These are phyloP conservation scores for Eulithis testata DNA, from an alignment of 2,888 invertebrate species.

Conservation along the genomic window DNA sequence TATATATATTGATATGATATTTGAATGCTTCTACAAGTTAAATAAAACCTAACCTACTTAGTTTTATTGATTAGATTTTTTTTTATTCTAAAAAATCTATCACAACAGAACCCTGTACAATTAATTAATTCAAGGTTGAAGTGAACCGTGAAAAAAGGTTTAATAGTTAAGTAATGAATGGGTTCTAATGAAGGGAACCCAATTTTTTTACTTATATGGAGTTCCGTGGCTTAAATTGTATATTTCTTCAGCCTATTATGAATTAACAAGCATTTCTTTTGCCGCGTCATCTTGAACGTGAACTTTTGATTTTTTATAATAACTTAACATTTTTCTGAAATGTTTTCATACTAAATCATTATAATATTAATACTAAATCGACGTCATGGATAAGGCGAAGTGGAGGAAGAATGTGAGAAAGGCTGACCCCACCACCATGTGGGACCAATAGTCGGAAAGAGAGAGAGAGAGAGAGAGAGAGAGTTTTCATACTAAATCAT, in stretches of 20 bases:
- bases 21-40: no score
- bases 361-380: no score
- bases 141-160: constrained; percentile 52
- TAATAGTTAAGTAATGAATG: constrained; percentile 64
- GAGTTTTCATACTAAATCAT: no score
- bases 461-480: no score
- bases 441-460: no score
- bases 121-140: constrained; percentile 35
- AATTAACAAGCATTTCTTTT: constrained; percentile 14
- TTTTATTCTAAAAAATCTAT: background rate
- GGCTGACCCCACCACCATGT: no score
- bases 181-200: constrained; percentile 60
- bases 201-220: constrained; percentile 49
- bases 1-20: no score
- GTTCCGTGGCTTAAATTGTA: constrained; percentile 40
- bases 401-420: no score
- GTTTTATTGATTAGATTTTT: background rate
- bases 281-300: constrained; percentile 24
- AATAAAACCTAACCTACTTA: no score
- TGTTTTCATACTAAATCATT: no score
- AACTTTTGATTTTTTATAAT: background rate
- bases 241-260: constrained; percentile 16
- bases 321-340: no score
- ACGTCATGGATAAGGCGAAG: no score
- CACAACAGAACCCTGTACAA: constrained; percentile 39